These are phyloP conservation scores for Camponotus pennsylvanicus DNA, from an alignment of 1,140 invertebrate genomes.

Conservation along the genomic window DNA sequence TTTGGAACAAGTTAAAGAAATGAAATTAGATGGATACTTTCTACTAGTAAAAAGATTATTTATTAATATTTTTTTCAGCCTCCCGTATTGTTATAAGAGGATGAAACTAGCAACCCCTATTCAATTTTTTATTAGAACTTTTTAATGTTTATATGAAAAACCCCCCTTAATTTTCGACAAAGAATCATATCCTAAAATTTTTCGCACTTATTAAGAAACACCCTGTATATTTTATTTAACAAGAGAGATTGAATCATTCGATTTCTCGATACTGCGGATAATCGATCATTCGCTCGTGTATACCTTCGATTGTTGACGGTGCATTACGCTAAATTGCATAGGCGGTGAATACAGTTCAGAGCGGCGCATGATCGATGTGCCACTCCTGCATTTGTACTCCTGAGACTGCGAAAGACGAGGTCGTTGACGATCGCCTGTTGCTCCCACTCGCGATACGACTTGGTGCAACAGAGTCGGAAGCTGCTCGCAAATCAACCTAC, in stretches of 20 bases:
- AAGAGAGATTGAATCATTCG: neutral
- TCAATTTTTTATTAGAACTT: no score
- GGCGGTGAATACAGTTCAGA: conserved; percentile 17
- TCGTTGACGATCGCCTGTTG: conserved; percentile 63
- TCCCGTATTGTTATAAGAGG: no score
- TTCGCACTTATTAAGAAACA: no score
- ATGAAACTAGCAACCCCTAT: no score
- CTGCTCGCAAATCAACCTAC: neutral
- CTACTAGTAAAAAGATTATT: no score
- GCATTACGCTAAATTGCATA: conserved; percentile 21
- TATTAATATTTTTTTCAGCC: no score
- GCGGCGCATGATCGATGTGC: conserved; percentile 47
- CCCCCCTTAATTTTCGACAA: no score
- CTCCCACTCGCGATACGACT: conserved; percentile 37
- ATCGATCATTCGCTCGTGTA: neutral
- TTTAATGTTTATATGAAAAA: no score
- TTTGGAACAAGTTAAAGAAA: no score
- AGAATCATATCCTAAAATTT: no score
- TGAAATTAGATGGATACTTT: no score
- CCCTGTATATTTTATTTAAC: neutral
- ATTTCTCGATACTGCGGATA: neutral
- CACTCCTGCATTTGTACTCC: conserved; percentile 39
- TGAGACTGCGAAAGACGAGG: conserved; percentile 48
- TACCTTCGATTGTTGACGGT: neutral
- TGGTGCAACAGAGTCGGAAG: conserved; percentile 28